phyloP scores from a whole-genome alignment of 2,113 vertebrate genomes.

The Leptocoma aspasia region DNA sequence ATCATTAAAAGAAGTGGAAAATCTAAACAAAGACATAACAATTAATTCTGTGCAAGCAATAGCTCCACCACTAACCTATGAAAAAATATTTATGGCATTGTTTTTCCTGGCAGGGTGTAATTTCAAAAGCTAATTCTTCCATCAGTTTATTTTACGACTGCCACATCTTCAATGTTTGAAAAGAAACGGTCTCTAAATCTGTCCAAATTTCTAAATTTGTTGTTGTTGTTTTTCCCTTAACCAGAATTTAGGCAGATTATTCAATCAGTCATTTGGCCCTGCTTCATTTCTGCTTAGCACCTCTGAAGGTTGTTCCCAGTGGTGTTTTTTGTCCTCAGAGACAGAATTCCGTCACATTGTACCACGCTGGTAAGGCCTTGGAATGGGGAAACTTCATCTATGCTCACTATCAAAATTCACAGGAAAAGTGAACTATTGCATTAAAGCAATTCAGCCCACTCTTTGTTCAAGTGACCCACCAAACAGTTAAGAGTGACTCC shows the following conservation, averaged over 20 bases:
- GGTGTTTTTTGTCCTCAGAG: not conserved
- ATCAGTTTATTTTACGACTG: not conserved
- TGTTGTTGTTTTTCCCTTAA: not conserved
- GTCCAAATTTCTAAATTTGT: not conserved
- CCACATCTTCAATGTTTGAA: not conserved
- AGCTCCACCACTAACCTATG: not conserved
- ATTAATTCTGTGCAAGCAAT: slow-evolving; percentile 11
- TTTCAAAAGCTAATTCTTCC: slow-evolving; percentile 5
- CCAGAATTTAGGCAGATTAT: not conserved
- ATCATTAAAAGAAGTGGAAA: slow-evolving; percentile 42
- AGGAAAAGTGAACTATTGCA: not conserved
- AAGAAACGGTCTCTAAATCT: not conserved
- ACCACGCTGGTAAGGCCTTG: not conserved
- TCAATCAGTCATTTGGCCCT: not conserved
- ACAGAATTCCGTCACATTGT: not conserved
- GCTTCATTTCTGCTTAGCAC: not conserved
- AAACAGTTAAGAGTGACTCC: not conserved
- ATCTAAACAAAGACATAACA: slow-evolving; percentile 53
- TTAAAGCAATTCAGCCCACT: not conserved
- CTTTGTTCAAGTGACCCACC: not conserved
- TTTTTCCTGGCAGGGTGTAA: not conserved
- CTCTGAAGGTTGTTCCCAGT: not conserved
- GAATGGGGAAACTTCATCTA: not conserved
- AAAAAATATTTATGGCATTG: slow-evolving; percentile 1
- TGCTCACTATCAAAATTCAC: not conserved